These are phyloP conservation scores for Ciconia nigra DNA, from an alignment of 2,797 vertebrate genomes.

Conservation along the genomic window DNA sequence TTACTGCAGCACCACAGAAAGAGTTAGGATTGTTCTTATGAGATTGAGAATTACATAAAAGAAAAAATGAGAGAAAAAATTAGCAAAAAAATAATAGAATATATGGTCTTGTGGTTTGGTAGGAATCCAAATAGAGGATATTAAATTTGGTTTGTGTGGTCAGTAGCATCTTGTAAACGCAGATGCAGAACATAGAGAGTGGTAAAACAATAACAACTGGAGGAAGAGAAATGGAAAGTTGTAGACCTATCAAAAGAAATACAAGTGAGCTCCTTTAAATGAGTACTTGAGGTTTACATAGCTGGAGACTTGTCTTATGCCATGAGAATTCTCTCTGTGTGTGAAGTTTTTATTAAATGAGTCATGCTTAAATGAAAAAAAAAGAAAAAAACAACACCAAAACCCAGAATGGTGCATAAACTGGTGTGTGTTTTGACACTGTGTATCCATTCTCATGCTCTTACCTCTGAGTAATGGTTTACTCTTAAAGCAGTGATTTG, in stretches of 20 bases:
- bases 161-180: not conserved
- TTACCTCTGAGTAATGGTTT: not conserved
- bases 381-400: not conserved
- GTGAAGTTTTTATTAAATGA: not conserved
- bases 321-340: not conserved
- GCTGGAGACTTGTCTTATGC: not conserved
- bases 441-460: not conserved
- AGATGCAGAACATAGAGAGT: not conserved
- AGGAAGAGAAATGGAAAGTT: not conserved
- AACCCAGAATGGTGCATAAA: not conserved
- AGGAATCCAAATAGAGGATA: not conserved
- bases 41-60: not conserved
- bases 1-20: not conserved
- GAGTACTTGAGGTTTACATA: not conserved
- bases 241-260: not conserved
- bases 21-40: not conserved
- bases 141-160: not conserved
- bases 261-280: not conserved
- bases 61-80: not conserved
- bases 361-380: not conserved
- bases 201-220: not conserved
- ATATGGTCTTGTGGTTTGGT: not conserved
- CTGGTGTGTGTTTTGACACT: not conserved
- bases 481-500: not conserved
- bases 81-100: not conserved